Evolutionary conservation across 64 coral and sea anemone species (phyloP).

Genomic region (Dendronephthya gigantea): DNA sequence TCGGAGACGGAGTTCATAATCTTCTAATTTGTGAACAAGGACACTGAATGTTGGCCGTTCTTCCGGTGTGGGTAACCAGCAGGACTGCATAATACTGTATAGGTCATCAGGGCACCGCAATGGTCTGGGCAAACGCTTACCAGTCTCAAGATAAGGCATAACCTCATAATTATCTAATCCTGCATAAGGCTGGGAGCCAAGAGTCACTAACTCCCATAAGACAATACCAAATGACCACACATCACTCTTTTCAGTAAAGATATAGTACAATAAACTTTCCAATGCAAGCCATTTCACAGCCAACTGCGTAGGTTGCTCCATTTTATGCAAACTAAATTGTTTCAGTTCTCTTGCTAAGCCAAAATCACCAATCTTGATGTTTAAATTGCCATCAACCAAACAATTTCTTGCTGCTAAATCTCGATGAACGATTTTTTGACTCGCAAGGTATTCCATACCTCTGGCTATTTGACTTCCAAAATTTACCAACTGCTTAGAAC

Average conservation of each 20-base stretch:
- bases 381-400: not conserved
- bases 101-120: constrained; percentile 7
- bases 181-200: constrained; percentile 5
- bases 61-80: not conserved
- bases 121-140: not conserved
- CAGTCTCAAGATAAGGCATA: not conserved
- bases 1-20: not conserved
- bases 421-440: constrained; percentile 6
- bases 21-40: constrained; percentile 1
- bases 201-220: constrained; percentile 5
- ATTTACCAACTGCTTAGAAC: not conserved
- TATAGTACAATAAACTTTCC: not conserved
- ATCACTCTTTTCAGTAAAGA: constrained; percentile 7
- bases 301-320: not conserved
- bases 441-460: constrained; percentile 1
- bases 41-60: not conserved
- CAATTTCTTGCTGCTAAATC: constrained; percentile 13
- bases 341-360: not conserved
- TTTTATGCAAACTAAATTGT: not conserved
- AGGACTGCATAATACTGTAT: not conserved
- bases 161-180: constrained; percentile 8
- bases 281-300: constrained; percentile 9
- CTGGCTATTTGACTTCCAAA: not conserved
- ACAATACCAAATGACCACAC: constrained; percentile 9
- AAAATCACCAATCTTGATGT: not conserved